Evolutionary conservation across 2,888 invertebrate species (phyloP).

Genomic region (Vanessa cardui): DNA sequence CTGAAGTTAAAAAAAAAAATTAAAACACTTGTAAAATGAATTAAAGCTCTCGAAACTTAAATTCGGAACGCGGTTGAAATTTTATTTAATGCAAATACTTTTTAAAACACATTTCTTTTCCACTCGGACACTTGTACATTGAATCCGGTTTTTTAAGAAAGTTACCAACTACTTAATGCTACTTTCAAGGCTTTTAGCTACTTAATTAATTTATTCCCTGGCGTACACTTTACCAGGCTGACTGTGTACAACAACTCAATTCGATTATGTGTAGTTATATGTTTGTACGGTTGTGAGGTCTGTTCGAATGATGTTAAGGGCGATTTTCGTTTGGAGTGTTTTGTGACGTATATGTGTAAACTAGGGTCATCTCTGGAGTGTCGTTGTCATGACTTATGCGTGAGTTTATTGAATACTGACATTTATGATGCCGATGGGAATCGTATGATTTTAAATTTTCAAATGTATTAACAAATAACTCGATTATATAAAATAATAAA

Average conservation of each 20-base stretch:
- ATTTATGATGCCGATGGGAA: slow-evolving; percentile 19
- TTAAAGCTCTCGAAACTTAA: slow-evolving; percentile 11
- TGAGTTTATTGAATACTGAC: slow-evolving; percentile 28
- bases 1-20: slow-evolving; percentile 1
- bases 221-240: slow-evolving; percentile 26
- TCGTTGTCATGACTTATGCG: slow-evolving; percentile 26
- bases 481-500: background rate
- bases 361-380: slow-evolving; percentile 16
- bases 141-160: slow-evolving; percentile 11
- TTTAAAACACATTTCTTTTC: slow-evolving; percentile 10
- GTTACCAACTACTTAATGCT: slow-evolving; percentile 28
- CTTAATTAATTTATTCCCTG: slow-evolving; percentile 36
- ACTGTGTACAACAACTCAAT: background rate
- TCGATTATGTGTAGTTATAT: too few species aligned
- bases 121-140: slow-evolving; percentile 19
- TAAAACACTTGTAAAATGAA: slow-evolving; percentile 3
- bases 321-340: background rate
- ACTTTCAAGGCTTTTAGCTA: slow-evolving; percentile 26
- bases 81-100: slow-evolving; percentile 12
- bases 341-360: background rate
- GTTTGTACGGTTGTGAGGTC: background rate
- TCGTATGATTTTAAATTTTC: slow-evolving; percentile 12
- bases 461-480: slow-evolving; percentile 1
- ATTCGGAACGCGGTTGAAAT: background rate
- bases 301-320: background rate